phyloP scores from a whole-genome alignment of 1,140 invertebrate species.

The Gerris buenoi region DNA sequence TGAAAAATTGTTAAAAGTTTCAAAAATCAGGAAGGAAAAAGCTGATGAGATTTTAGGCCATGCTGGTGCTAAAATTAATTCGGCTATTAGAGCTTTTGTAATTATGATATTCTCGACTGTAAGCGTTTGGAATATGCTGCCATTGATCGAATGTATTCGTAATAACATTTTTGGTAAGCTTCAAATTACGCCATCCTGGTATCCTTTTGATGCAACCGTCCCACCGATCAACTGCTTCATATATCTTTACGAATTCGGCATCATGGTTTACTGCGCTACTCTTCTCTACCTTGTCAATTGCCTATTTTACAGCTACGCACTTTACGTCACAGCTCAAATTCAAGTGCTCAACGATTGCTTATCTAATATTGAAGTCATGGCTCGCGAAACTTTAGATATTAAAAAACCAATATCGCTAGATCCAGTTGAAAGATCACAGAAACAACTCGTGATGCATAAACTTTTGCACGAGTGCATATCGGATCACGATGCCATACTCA shows the following conservation, averaged over 20 bases:
- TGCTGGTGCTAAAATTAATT: not conserved
- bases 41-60: not conserved
- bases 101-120: slow-evolving; percentile 16
- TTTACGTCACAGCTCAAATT: slow-evolving; percentile 10
- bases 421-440: not conserved
- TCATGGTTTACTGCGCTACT: slow-evolving; percentile 17
- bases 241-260: slow-evolving; percentile 14
- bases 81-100: slow-evolving; percentile 7
- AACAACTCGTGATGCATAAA: slow-evolving; percentile 3
- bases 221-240: slow-evolving; percentile 8
- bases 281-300: slow-evolving; percentile 16
- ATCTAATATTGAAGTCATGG: slow-evolving; percentile 6
- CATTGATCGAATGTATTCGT: slow-evolving; percentile 10
- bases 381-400: not conserved
- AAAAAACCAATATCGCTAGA: not conserved
- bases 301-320: slow-evolving; percentile 11
- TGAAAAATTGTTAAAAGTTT: slow-evolving; percentile 6
- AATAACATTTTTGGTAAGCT: not conserved
- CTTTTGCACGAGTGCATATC: slow-evolving; percentile 12
- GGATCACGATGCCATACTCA: slow-evolving; percentile 13
- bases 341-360: slow-evolving; percentile 9
- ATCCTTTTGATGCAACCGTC: not conserved
- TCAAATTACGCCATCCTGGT: slow-evolving; percentile 12
- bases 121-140: slow-evolving; percentile 13
- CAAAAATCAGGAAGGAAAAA: not conserved